Conservation (phyloP, 2,113 vertebrate genomes). For the Aspidoscelis tigris region DNA sequence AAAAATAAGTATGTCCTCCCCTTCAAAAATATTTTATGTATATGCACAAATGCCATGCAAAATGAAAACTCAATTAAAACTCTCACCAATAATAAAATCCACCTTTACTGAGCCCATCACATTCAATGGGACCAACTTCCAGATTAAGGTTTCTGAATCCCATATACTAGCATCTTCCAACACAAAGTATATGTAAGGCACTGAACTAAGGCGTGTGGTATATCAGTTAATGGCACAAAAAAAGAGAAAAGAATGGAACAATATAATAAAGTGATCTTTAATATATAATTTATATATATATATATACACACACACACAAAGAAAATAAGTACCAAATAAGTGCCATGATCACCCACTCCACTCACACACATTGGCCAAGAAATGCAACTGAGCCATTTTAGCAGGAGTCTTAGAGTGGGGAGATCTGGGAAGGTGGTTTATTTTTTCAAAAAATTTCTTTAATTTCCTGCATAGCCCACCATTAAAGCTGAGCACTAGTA, state of each 20-base stretch:
- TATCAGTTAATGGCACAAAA: background rate
- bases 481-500: background rate
- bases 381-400: background rate
- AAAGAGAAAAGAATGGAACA: background rate
- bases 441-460: background rate
- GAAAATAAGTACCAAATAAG: conserved; percentile 31
- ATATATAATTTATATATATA: conserved; percentile 65
- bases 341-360: background rate
- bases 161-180: too few relatives aligned
- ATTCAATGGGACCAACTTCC: background rate
- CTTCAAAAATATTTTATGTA: background rate
- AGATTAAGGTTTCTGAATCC: background rate
- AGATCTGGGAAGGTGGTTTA: background rate
- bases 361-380: background rate
- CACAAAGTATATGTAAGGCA: background rate
- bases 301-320: conserved; percentile 51
- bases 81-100: background rate
- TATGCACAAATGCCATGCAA: background rate
- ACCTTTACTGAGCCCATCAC: background rate
- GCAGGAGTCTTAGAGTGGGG: background rate
- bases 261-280: conserved; percentile 60
- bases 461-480: background rate
- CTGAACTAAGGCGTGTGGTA: background rate
- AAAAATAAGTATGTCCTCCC: background rate
- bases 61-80: background rate